phyloP scores from a whole-genome alignment of 2,113 vertebrate species.

The Stercorarius parasiticus region DNA sequence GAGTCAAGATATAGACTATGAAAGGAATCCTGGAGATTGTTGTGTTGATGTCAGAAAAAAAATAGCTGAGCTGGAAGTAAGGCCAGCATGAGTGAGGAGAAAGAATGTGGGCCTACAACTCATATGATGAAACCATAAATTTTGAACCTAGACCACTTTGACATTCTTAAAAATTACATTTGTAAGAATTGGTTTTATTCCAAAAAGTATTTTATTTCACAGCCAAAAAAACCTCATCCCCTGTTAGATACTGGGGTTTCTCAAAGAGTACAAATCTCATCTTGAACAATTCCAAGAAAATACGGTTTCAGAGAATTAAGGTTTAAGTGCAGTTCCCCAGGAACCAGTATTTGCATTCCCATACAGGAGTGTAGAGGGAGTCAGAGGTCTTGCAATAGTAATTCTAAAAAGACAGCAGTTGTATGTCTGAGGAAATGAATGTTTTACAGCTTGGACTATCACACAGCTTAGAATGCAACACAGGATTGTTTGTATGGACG shows the following conservation, averaged over 20 bases:
- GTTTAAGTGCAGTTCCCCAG: background rate
- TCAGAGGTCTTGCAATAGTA: background rate
- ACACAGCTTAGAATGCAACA: background rate
- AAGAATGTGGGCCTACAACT: background rate
- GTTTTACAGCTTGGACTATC: background rate
- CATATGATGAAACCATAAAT: rapidly evolving
- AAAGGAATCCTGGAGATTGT: background rate
- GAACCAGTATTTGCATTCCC: background rate
- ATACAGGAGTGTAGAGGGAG: background rate
- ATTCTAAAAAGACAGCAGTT: background rate
- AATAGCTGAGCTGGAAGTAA: background rate
- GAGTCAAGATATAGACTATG: background rate
- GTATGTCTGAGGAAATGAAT: background rate
- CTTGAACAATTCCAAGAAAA: background rate
- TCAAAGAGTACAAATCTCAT: background rate
- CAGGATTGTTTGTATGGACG: background rate
- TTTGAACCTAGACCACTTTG: background rate
- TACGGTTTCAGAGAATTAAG: background rate
- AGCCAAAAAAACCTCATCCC: background rate
- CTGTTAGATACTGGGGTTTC: background rate
- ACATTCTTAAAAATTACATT: background rate
- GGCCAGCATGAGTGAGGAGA: background rate
- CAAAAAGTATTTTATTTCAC: background rate
- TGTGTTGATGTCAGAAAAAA: background rate
- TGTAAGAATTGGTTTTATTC: background rate